Evolutionary conservation across 2,888 invertebrate species (phyloP).

Genomic region (Luperina testacea): DNA sequence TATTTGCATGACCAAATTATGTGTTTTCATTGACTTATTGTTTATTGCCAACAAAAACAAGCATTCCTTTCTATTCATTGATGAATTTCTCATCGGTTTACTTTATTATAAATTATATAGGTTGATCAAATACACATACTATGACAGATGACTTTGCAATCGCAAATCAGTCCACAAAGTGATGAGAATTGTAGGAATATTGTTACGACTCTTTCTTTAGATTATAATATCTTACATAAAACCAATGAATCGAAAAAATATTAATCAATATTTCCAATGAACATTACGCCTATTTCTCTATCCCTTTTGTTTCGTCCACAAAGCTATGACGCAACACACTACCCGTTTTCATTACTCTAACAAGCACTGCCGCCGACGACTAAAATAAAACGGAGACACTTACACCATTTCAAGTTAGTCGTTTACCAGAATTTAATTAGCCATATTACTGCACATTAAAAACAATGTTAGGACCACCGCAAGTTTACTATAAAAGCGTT

Average conservation of each 20-base stretch:
- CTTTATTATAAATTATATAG: not conserved
- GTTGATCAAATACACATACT: not conserved
- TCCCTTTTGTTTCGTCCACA: slow-evolving; percentile 32
- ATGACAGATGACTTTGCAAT: not conserved
- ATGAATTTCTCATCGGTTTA: not conserved
- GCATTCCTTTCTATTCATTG: not conserved
- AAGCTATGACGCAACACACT: slow-evolving; percentile 36
- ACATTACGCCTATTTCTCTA: not conserved
- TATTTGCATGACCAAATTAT: not conserved
- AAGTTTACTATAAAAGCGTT: slow-evolving; percentile 81
- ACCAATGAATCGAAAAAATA: not conserved
- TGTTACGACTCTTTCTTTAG: too few species aligned
- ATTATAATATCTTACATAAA: not conserved
- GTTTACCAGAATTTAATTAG: slow-evolving; percentile 85
- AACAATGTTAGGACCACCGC: slow-evolving; percentile 89
- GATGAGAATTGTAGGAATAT: not conserved
- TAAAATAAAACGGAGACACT: slow-evolving; percentile 68
- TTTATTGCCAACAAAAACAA: not conserved
- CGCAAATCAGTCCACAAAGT: not conserved
- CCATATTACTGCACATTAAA: slow-evolving; percentile 87
- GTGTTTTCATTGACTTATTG: not conserved
- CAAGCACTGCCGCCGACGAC: slow-evolving; percentile 48
- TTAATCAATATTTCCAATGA: not conserved
- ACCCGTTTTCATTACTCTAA: slow-evolving; percentile 47
- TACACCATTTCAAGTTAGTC: slow-evolving; percentile 70